Conservation (phyloP, 2,797 vertebrate genomes). For the Anolis apletophallus region DNA sequence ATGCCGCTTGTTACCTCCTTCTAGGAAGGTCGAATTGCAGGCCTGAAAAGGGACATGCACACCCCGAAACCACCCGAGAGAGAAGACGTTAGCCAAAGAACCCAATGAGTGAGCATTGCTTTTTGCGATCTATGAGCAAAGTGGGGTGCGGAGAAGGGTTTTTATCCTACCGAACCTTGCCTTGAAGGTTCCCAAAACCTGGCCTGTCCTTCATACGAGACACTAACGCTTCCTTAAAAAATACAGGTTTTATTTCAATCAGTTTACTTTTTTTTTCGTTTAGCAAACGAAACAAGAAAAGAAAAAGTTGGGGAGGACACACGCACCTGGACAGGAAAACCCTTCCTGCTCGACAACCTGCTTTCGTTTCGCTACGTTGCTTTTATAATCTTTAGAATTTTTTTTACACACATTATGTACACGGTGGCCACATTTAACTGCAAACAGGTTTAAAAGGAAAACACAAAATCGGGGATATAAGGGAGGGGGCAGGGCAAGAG, state of each 20-base stretch:
- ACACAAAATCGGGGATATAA: slow-evolving; percentile 43
- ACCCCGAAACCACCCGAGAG: not conserved
- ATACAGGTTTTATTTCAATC: slow-evolving; percentile 57
- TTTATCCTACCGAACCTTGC: too few relatives aligned
- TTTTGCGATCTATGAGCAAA: not conserved
- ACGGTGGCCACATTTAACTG: slow-evolving; percentile 52
- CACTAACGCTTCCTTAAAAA: slow-evolving; percentile 65
- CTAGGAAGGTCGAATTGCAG: not conserved
- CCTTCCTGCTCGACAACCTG: slow-evolving; percentile 57
- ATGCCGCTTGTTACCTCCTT: not conserved
- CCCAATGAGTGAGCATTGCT: not conserved
- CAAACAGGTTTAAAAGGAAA: slow-evolving; percentile 54
- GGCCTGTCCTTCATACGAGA: slow-evolving; percentile 61
- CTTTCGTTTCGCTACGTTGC: slow-evolving; percentile 40
- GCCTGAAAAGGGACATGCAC: not conserved
- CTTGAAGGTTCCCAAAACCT: slow-evolving; percentile 25
- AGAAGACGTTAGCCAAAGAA: not conserved
- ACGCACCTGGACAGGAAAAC: slow-evolving; percentile 58
- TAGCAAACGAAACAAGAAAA: slow-evolving; percentile 63
- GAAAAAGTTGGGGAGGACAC: slow-evolving; percentile 55
- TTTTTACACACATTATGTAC: slow-evolving; percentile 60
- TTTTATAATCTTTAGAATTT: too few relatives aligned
- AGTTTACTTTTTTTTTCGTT: not conserved
- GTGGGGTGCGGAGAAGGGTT: not conserved
- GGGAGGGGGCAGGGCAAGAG: not conserved